A percentile compares a stretch with the other conserved stretches of the same genome.
Conservation (phyloP, 2,113 vertebrate genomes). For the Murina feae region DNA sequence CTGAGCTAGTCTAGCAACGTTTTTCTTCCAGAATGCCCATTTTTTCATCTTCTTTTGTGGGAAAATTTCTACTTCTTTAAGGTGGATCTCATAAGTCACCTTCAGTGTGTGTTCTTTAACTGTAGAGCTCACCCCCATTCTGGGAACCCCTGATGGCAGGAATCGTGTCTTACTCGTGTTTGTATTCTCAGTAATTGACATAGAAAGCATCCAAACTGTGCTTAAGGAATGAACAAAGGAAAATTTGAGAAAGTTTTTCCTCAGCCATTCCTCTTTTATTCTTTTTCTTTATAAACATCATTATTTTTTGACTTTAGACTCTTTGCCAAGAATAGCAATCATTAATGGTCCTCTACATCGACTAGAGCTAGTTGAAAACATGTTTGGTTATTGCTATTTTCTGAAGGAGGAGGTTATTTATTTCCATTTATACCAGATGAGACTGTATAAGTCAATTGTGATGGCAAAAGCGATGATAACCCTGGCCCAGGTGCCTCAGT, state of each 20-base stretch:
- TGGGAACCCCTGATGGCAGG: neutral
- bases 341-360: neutral
- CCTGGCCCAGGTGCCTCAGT: too few relatives aligned
- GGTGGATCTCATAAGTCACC: neutral
- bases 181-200: neutral
- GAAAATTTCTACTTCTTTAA: neutral
- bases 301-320: neutral
- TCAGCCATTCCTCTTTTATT: neutral
- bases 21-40: neutral
- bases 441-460: neutral
- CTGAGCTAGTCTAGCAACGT: neutral
- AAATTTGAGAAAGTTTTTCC: neutral
- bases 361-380: neutral
- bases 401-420: neutral
- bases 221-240: neutral
- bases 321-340: neutral
- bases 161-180: neutral
- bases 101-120: neutral
- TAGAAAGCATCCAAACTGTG: neutral
- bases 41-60: neutral
- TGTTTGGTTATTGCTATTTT: neutral
- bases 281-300: neutral
- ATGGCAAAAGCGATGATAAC: neutral
- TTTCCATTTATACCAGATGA: neutral
- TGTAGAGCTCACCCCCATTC: neutral